These are phyloP conservation scores for Dicyrtomina minuta DNA, from an alignment of 2,888 invertebrate species.

Conservation along the genomic window DNA sequence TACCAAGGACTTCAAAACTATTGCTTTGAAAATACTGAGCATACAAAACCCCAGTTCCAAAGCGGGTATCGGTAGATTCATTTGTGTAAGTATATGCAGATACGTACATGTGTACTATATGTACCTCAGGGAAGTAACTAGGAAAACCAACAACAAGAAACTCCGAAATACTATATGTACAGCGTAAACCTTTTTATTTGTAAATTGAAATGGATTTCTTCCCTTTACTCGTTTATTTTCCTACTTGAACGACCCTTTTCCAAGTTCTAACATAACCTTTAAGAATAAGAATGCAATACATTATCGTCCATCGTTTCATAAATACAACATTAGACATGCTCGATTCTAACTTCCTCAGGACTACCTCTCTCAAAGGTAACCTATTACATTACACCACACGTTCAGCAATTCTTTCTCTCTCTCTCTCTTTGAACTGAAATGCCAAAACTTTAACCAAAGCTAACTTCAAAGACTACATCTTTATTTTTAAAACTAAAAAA, in stretches of 20 bases:
- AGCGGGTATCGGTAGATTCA: too few relatives aligned
- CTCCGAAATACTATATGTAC: slow-evolving; percentile 36
- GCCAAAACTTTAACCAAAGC: too few relatives aligned
- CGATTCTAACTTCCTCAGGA: slow-evolving; percentile 8
- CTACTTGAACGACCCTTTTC: slow-evolving; percentile 8
- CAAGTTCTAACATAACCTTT: slow-evolving; percentile 24
- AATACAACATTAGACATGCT: slow-evolving; percentile 25
- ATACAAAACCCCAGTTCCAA: too few relatives aligned
- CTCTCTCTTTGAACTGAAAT: slow-evolving; percentile 1
- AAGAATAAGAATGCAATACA: slow-evolving; percentile 16
- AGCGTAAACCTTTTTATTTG: slow-evolving; percentile 36
- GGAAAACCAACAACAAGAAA: slow-evolving; percentile 12
- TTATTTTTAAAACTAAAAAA: too few relatives aligned
- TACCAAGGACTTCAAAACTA: too few relatives aligned
- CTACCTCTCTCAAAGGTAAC: not conserved
- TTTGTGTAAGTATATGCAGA: not conserved
- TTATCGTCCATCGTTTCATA: slow-evolving; percentile 18
- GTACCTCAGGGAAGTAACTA: not conserved
- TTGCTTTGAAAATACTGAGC: too few relatives aligned
- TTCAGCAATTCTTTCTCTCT: slow-evolving; percentile 7
- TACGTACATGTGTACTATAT: not conserved
- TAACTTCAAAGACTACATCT: too few relatives aligned
- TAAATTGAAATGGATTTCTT: slow-evolving; percentile 43
- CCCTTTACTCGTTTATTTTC: slow-evolving; percentile 14
- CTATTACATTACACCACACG: not conserved